Evolutionary conservation across 2,113 vertebrate genomes (phyloP), one percentile per base, ranked within the genome.

Genomic region (Nibea albiflora): DNA sequence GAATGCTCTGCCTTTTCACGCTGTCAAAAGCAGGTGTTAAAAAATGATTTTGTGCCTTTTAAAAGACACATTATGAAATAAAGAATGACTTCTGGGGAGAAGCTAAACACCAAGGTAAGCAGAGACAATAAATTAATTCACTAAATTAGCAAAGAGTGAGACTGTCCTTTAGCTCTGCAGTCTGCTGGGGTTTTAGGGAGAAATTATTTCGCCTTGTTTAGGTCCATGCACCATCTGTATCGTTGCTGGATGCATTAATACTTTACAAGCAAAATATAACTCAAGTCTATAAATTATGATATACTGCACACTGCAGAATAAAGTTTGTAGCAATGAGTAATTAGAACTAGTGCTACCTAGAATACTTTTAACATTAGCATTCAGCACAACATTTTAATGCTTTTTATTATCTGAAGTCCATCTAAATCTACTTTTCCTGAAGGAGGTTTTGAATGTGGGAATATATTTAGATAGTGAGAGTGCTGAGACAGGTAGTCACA

Each of bases 201-300:
- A 53, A 42, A 24, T 10, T 35, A 28, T 60, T 49, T 62, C 10
- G 1, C 52, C 12, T 8, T 12, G 31, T 26, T 39, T 76, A 47
- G 14, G n/a, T 61, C 42, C 26, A 53, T 44, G 8, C 52, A 4
- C 9, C 10, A 24, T 5, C 22, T 64, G 10, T 22, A 14, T 8
- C 47, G 56, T 52, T 28, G 12, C 54, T 47, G 22, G 19, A 49
- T 49, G 35, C 47, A 53, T 75, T 61, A 53, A 68, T 76, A 39
- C 35, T 46, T 16, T 44, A 31, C 19, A 39, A 62, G 26, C 6
- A 64, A 57, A 49, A 10, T 35, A 15, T 16, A 74, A 39, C 24
- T 47, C 26, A 26, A 54, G 35, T 4, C 39, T 26, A 77, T 76
- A 42, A 49, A 77, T 71, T 58, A 65, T 19, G 44, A 31, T n/a